These are phyloP conservation scores for Acleris emargana DNA, from an alignment of 2,888 invertebrate genomes.

Conservation along the genomic window DNA sequence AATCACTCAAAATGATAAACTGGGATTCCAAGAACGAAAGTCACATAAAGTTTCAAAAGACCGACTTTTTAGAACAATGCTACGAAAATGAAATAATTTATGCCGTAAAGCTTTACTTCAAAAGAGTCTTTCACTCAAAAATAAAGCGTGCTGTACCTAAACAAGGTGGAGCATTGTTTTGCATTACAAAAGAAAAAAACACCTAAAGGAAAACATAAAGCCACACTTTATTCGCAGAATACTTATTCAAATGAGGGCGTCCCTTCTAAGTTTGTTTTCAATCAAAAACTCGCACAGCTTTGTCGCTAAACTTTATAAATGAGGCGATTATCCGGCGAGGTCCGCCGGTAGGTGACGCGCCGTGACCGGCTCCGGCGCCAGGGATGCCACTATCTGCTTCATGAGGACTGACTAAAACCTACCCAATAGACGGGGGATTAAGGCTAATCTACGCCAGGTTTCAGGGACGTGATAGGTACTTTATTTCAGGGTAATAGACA, in stretches of 20 bases:
- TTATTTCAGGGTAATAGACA: no score
- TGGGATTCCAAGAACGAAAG: conserved; percentile 64
- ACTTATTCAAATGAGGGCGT: conserved; percentile 84
- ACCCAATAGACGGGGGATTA: no score
- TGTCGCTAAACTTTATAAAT: conserved; percentile 84
- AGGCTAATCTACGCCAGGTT: no score
- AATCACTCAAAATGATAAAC: conserved; percentile 59
- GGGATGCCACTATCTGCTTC: conserved; percentile 1
- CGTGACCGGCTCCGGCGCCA: conserved; percentile 36
- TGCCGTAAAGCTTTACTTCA: conserved; percentile 83
- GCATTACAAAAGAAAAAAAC: conserved; percentile 83
- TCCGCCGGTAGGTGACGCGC: conserved; percentile 66
- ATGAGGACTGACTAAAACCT: neutral
- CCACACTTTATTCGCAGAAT: conserved; percentile 84
- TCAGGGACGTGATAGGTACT: no score
- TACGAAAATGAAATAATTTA: conserved; percentile 83
- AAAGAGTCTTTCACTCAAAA: conserved; percentile 84
- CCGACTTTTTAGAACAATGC: conserved; percentile 78
- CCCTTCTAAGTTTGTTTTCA: conserved; percentile 85
- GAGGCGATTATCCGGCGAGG: conserved; percentile 80
- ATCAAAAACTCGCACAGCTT: conserved; percentile 83
- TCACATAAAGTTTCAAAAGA: conserved; percentile 76
- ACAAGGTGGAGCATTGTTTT: conserved; percentile 84
- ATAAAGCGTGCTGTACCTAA: conserved; percentile 84
- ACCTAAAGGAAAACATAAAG: conserved; percentile 84